phyloP scores from a whole-genome alignment of 2,888 invertebrate species.

The Frankliniella intonsa region DNA sequence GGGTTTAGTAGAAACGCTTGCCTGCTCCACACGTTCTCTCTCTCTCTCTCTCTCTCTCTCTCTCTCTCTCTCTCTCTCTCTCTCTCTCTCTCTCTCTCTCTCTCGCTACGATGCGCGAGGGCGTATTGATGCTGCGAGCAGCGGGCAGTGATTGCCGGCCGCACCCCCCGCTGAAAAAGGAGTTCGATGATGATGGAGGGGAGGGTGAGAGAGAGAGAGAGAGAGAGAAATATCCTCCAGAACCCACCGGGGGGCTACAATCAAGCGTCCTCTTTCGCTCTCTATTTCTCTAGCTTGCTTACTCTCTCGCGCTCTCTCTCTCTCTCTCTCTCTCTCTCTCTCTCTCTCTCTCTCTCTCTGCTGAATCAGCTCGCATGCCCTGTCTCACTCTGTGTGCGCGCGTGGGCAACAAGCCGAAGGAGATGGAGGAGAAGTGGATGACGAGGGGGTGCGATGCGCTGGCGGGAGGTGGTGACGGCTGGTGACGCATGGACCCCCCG shows the following conservation, averaged over 20 bases:
- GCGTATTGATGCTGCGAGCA: background rate
- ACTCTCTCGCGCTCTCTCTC: background rate
- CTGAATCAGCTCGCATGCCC: too few relatives aligned
- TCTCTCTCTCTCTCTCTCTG: constrained; percentile 1
- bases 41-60: background rate
- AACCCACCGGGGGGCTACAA: background rate
- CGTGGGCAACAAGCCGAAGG: too few relatives aligned
- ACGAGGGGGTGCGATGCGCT: too few relatives aligned
- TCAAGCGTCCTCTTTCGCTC: background rate
- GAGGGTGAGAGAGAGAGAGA: constrained; percentile 8
- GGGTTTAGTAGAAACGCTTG: background rate
- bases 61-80: background rate
- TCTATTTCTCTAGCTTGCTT: too few relatives aligned
- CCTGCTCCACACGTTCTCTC: background rate
- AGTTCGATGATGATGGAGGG: background rate
- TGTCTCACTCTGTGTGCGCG: background rate
- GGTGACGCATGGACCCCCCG: too few relatives aligned
- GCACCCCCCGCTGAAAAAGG: too few relatives aligned
- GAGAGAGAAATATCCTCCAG: background rate
- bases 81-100: background rate
- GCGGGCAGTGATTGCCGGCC: background rate
- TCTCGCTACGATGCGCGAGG: background rate
- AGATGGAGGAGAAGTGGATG: too few relatives aligned
- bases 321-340: background rate
- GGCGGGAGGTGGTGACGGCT: too few relatives aligned